Evolutionary conservation across 2,113 vertebrate species (phyloP), one percentile per base, ranked within the genome.

Genomic region (Pipra filicauda): DNA sequence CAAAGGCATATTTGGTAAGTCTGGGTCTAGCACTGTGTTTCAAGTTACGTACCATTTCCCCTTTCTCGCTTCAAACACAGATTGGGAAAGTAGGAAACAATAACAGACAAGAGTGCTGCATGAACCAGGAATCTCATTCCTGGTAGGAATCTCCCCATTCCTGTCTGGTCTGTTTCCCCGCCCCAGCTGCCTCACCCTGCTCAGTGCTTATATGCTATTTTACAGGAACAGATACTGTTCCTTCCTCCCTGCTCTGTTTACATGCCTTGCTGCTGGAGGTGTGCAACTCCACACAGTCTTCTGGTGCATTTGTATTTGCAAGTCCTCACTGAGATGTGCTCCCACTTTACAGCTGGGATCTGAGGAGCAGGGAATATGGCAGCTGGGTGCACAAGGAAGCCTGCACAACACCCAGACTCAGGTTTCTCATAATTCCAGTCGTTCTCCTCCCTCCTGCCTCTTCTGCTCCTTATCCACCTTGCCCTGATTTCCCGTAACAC

Each of bases 61-160:
- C 43, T 86, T 51, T 89, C 65, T 89, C 84, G 14, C 69, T 94
- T 66, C 79, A 46, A 91, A 72, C 73, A 57, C n/a, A 26, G 61
- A 81, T 69, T 75, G 67, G 58, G 73, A 93, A 88, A 92, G 96
- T 57, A 85, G 91, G 92, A 92, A 95, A 95, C 95, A 96, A 57
- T 93, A 90, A 75, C 22, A 95, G 79, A 59, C 43, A 23, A 26
- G 90, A 97, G 91, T 72, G 52, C 44, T 93, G 69, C 55, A 80
- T 51, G 88, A 92, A 96, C 89, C 92, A 97, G 95, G 96, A 96
- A 96, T 97, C 95, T 96, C 89, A 95, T 87, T 95, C 95, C 88
- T 81, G 76, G 86, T n/a, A 92, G 93, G 96, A 97, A 97, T 97
- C 96, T 97, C 77, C 96, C 96, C 96, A 58, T 93, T 96, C 96